Conservation (phyloP, 2,797 vertebrate genomes). For the Channa striata region DNA sequence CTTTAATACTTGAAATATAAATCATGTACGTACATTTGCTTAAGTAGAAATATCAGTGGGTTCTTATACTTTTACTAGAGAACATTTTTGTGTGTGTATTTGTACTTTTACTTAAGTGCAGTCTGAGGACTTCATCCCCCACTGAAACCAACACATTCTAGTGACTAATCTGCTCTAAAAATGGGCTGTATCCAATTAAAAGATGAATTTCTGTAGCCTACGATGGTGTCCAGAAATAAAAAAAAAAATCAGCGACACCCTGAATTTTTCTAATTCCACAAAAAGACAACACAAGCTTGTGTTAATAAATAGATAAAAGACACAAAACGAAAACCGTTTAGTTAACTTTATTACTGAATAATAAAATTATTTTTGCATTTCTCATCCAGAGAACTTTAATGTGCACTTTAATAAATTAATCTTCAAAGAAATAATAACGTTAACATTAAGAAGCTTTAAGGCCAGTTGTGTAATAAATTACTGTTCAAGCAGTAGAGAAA, state of each 20-base stretch:
- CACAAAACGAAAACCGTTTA: constrained; percentile 17
- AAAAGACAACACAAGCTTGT: background rate
- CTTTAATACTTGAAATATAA: too few relatives aligned
- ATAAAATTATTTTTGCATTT: constrained; percentile 88
- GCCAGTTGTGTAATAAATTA: constrained; percentile 91
- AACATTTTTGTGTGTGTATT: too few relatives aligned
- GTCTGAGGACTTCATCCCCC: too few relatives aligned
- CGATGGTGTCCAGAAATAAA: background rate
- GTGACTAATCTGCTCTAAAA: background rate
- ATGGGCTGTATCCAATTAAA: background rate
- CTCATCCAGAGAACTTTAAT: constrained; percentile 88
- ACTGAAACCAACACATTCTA: background rate
- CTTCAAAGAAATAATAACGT: constrained; percentile 85
- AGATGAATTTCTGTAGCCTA: background rate
- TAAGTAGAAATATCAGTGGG: too few relatives aligned
- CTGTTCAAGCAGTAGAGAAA: constrained; percentile 81
- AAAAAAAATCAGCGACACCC: background rate
- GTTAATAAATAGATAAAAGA: too few relatives aligned
- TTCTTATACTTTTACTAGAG: too few relatives aligned
- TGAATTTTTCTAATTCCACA: fast-evolving
- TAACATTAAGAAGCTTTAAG: constrained; percentile 95
- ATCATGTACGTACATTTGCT: too few relatives aligned
- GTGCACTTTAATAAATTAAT: constrained; percentile 97
- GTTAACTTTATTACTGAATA: constrained; percentile 90
- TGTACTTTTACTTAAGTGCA: too few relatives aligned